These are phyloP conservation scores for Dipodomys spectabilis DNA, from an alignment of 2,113 vertebrate genomes.

Conservation along the genomic window DNA sequence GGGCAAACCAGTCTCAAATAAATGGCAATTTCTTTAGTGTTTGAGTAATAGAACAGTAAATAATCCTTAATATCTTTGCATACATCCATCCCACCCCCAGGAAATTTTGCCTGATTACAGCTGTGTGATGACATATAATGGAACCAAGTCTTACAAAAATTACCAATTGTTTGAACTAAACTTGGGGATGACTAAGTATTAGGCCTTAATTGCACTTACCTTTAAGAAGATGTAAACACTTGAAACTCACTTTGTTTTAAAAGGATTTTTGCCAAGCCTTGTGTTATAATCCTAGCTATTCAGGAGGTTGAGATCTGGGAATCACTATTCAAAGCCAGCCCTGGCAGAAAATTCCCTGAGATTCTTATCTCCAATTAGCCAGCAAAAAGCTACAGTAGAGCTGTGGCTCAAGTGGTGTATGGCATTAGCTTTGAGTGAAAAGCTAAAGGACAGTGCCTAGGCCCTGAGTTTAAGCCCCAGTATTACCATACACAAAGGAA, in stretches of 20 bases:
- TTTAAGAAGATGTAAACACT: not conserved
- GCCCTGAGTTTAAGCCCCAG: no score
- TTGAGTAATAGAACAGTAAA: not conserved
- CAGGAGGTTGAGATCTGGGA: no score
- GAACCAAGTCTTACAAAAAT: not conserved
- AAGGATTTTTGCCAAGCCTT: not conserved
- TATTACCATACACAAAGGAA: not conserved
- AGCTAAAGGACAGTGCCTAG: no score
- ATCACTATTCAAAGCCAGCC: no score
- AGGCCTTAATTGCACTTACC: not conserved
- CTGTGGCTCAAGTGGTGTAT: no score
- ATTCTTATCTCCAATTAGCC: no score
- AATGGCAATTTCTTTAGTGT: not conserved
- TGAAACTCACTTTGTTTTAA: not conserved
- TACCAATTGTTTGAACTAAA: not conserved
- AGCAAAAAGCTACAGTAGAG: no score
- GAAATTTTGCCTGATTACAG: slow-evolving; percentile 50
- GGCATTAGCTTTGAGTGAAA: no score
- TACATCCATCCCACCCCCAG: slow-evolving; percentile 71
- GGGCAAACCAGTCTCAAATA: not conserved
- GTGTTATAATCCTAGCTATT: no score
- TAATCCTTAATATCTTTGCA: slow-evolving; percentile 48
- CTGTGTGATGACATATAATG: not conserved
- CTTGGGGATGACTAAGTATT: not conserved
- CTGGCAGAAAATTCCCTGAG: no score